Base-by-base conservation (phyloP, 2,888 invertebrate species). In the Branchipolynoe longqiensis region DNA sequence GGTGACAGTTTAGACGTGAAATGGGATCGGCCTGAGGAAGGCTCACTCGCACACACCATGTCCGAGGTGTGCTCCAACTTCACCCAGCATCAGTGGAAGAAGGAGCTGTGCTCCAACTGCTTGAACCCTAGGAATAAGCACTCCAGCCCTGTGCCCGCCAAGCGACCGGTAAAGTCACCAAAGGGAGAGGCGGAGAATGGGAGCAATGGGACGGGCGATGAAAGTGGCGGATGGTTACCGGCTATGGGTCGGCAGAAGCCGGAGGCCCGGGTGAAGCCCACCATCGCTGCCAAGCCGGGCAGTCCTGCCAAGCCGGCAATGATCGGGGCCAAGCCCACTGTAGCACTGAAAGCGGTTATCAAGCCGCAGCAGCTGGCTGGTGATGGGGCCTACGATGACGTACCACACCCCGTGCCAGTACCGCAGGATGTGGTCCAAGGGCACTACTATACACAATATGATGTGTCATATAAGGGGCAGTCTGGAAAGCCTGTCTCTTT, bases 91-190 rank as follows among this genome's bases (percentile, higher is more conserved):
- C 83, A 85, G 0, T 88, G 88, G 88, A 86, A 86, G 58, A 82
- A 87, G 41, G 88, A 88, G 25, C 69, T 86, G 18, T 88, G 88
- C 48, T 83, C 86, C 38, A 87, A 88, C 82, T 88, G 88, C 74
- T 64, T 86, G 40, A 87, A 86, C 69, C 84, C 86, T 12, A n/a
- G 69, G 31, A 38, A 69, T 36, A 84, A 69, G 25, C 84, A 84
- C 36, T 3, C 64, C 0, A 36, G 59, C 38, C 82, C 82, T 22
- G n/a, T 58, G 33, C 56, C 82, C 1, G 82, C 82, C 56, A 82
- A 41, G 31, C 41, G 78, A 3, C 78, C 78, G 3, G 41, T 41
- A 18, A 40, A 41, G 28, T 6, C 69, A 3, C 69, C 69, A 28
- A 3, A 3, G 6, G 36, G 12, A 6, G 3, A 6, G 31, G 48